Percentiles rank a stretch among this genome's conserved stretches.
Evolutionary conservation across 2,888 invertebrate genomes (phyloP).

Genomic region (Diaperis boleti): DNA sequence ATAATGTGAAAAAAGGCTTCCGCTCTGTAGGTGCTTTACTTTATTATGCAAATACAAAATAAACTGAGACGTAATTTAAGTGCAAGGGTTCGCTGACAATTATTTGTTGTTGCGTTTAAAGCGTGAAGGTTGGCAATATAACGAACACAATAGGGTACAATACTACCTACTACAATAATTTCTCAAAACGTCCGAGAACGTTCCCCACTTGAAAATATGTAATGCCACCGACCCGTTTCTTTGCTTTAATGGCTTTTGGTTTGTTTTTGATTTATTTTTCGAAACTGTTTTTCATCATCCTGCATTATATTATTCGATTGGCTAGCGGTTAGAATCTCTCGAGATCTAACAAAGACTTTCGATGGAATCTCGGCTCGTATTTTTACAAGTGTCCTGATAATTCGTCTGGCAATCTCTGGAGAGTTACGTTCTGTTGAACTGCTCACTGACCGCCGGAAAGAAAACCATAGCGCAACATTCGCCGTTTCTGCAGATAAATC

Average conservation of each 20-base stretch:
- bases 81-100: slow-evolving; percentile 49
- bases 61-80: slow-evolving; percentile 50
- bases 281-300: slow-evolving; percentile 24
- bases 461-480: slow-evolving; percentile 35
- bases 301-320: slow-evolving; percentile 36
- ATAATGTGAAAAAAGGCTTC: slow-evolving; percentile 30
- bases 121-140: slow-evolving; percentile 46
- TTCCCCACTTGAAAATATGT: slow-evolving; percentile 46
- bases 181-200: slow-evolving; percentile 48
- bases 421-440: slow-evolving; percentile 49
- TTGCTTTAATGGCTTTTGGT: slow-evolving; percentile 8
- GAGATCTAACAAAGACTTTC: slow-evolving; percentile 49
- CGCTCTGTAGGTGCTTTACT: slow-evolving; percentile 23
- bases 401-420: slow-evolving; percentile 49
- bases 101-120: slow-evolving; percentile 54
- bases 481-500: slow-evolving; percentile 24
- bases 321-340: slow-evolving; percentile 37
- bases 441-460: slow-evolving; percentile 36
- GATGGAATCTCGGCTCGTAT: slow-evolving; percentile 51
- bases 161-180: slow-evolving; percentile 50
- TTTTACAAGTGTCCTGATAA: slow-evolving; percentile 53
- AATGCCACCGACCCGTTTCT: slow-evolving; percentile 36
- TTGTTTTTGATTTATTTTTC: not conserved
- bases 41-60: slow-evolving; percentile 53
- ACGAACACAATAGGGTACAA: slow-evolving; percentile 46